These are phyloP conservation scores for Solenodon paradoxus DNA, from an alignment of 2,113 vertebrate genomes.

Conservation along the genomic window DNA sequence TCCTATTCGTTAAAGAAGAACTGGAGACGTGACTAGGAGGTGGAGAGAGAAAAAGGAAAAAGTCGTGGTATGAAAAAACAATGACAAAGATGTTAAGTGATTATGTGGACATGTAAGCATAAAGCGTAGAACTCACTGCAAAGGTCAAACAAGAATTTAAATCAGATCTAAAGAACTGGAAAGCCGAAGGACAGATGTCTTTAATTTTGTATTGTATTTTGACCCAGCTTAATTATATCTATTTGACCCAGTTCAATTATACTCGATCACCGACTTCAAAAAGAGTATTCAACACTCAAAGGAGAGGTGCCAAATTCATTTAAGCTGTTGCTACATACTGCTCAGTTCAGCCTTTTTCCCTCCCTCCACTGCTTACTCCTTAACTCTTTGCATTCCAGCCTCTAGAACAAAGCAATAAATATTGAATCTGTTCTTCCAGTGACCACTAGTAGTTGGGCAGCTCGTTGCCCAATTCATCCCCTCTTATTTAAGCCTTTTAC, in stretches of 20 bases:
- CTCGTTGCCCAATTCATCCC: background rate
- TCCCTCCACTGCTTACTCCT: background rate
- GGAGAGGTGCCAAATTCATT: conserved; percentile 53
- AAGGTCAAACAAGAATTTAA: conserved; percentile 55
- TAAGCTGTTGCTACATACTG: background rate
- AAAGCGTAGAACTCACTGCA: background rate
- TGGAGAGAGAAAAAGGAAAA: background rate
- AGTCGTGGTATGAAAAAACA: background rate
- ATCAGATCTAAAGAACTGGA: background rate
- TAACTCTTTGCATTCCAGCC: conserved; percentile 46
- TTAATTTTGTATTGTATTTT: conserved; percentile 65
- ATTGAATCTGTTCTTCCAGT: background rate
- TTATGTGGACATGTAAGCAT: background rate
- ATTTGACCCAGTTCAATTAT: conserved; percentile 73
- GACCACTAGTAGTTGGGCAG: too few species aligned
- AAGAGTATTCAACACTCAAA: conserved; percentile 27
- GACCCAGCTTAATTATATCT: conserved; percentile 69
- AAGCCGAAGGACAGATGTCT: conserved; percentile 62
- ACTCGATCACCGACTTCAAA: conserved; percentile 69
- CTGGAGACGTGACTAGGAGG: background rate
- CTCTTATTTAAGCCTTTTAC: background rate
- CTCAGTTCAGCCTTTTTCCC: background rate
- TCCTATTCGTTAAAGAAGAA: background rate
- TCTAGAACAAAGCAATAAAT: background rate
- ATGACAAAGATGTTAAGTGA: background rate